A percentile compares a stretch with the other conserved stretches of the same genome.
Evolutionary conservation across 2,888 invertebrate species (phyloP).

Genomic region (Ethmia dodecea): DNA sequence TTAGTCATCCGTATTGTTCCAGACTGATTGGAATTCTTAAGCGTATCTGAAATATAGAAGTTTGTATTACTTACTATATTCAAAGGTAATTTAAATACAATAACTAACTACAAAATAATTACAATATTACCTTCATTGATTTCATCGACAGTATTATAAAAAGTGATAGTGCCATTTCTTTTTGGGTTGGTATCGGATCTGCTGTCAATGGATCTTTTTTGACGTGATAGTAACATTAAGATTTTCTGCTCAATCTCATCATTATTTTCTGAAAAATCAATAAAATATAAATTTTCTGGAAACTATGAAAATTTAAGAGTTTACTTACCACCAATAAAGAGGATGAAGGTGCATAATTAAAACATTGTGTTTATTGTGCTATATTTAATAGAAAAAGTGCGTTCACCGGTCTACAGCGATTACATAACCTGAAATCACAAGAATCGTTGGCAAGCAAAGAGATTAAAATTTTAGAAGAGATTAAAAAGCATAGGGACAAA

Average conservation of each 20-base stretch:
- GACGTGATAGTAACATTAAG: not conserved
- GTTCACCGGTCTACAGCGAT: slow-evolving; percentile 40
- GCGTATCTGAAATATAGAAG: slow-evolving; percentile 39
- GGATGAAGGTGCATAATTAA: too few species aligned
- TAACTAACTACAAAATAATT: not conserved
- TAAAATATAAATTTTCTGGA: not conserved
- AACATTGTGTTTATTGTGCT: slow-evolving; percentile 37
- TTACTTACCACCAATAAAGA: too few species aligned
- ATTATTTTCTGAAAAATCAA: slow-evolving; percentile 16
- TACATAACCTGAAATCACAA: slow-evolving; percentile 55
- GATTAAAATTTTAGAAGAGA: not conserved
- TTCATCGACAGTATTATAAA: slow-evolving; percentile 51
- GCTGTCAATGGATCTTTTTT: slow-evolving; percentile 3
- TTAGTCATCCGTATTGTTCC: slow-evolving; percentile 49
- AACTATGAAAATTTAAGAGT: not conserved
- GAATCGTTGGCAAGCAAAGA: not conserved
- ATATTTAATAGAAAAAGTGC: slow-evolving; percentile 35
- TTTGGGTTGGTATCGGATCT: not conserved
- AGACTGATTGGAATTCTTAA: slow-evolving; percentile 38
- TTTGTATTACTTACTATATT: not conserved
- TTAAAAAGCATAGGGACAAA: not conserved
- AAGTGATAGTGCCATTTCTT: slow-evolving; percentile 38
- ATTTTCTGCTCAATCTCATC: slow-evolving; percentile 34
- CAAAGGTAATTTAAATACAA: not conserved
- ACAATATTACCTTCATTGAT: slow-evolving; percentile 38